Percentiles rank a stretch among this genome's conserved stretches.
Conservation (phyloP, 2,888 invertebrate genomes). For the Dicroscelio sp. region DNA sequence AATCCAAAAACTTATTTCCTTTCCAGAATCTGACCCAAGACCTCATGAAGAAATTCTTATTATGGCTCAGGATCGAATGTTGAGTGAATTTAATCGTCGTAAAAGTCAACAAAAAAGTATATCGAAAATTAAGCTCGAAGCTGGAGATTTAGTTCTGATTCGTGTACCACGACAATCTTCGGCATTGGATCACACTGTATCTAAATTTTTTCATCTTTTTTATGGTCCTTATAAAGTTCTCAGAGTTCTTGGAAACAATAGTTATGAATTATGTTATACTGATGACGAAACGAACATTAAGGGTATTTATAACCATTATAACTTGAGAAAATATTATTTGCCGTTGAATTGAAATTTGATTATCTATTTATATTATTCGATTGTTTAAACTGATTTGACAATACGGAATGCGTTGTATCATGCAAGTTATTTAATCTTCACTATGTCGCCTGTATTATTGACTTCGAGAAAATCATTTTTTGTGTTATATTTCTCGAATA, state of each 20-base stretch:
- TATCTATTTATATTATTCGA: no score
- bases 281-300: background rate
- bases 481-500: no score
- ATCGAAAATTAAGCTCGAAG: background rate
- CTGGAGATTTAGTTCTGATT: background rate
- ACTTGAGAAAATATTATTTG: background rate
- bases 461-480: no score
- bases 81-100: background rate
- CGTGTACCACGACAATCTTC: background rate
- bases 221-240: background rate
- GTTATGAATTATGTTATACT: background rate
- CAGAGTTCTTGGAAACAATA: background rate
- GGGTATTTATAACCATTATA: background rate
- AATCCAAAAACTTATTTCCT: conserved; percentile 21
- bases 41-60: background rate
- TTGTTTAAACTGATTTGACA: no score
- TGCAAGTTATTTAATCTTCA: no score
- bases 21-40: background rate
- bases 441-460: no score
- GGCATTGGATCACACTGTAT: background rate
- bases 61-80: background rate
- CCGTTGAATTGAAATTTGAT: no score
- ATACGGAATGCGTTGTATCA: no score
- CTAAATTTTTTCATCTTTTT: conserved; percentile 38
- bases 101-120: background rate